phyloP scores from a whole-genome alignment of 1,140 invertebrate species.

The Dolichoris vasculosae region DNA sequence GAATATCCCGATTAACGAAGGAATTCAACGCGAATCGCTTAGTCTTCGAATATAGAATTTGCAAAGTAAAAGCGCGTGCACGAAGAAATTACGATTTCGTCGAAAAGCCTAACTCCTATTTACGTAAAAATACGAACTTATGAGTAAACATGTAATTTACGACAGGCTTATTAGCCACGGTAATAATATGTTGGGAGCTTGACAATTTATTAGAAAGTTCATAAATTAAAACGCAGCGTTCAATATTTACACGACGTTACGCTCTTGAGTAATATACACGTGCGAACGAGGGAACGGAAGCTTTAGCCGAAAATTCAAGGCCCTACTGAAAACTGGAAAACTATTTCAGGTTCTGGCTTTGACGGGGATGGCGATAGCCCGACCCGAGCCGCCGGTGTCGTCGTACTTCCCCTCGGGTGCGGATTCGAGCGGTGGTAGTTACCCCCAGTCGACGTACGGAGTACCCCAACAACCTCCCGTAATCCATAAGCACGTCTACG shows the following conservation, averaged over 20 bases:
- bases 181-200: background rate
- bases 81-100: background rate
- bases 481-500: slow-evolving; percentile 90
- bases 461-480: slow-evolving; percentile 83
- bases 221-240: background rate
- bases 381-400: slow-evolving; percentile 38
- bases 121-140: background rate
- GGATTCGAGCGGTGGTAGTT: slow-evolving; percentile 28
- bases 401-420: slow-evolving; percentile 47
- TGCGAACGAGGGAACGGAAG: background rate
- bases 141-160: background rate
- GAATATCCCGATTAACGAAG: background rate
- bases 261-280: background rate
- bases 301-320: background rate
- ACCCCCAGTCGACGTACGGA: slow-evolving; percentile 80
- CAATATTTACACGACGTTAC: background rate
- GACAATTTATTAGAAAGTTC: slow-evolving; percentile 18
- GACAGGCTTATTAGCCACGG: background rate
- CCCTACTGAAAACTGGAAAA: background rate
- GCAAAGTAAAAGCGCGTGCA: background rate
- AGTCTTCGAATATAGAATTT: background rate
- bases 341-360: slow-evolving; percentile 27
- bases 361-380: slow-evolving; percentile 15
- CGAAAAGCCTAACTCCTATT: background rate
- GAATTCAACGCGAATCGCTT: background rate